Evolutionary conservation across 1,140 invertebrate species (phyloP).

Genomic region (Ganaspis sp.): DNA sequence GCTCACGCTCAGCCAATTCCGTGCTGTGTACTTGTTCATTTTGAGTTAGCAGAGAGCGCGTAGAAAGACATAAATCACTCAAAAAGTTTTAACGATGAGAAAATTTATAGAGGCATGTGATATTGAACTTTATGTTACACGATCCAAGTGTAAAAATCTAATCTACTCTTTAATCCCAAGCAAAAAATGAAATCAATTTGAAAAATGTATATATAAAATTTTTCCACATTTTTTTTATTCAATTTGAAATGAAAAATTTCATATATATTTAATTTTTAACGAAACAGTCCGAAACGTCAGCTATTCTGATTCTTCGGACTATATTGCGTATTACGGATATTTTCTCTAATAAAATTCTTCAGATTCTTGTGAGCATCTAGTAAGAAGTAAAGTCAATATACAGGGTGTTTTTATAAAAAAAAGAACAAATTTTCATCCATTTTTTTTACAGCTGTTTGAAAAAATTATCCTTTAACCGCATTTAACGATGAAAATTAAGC

Average conservation of each 20-base stretch:
- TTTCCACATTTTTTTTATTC: no score
- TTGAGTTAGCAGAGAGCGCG: background rate
- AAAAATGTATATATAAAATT: no score
- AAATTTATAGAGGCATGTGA: conserved; percentile 19
- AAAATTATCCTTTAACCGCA: no score
- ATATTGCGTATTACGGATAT: conserved; percentile 7
- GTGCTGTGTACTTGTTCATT: background rate
- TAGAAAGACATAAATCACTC: background rate
- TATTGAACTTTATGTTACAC: conserved; percentile 8
- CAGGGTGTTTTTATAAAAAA: background rate
- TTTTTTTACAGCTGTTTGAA: background rate
- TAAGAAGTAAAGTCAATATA: background rate
- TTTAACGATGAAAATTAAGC: no score
- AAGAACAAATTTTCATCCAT: background rate
- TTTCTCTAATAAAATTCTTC: conserved; percentile 25
- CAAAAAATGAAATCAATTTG: background rate
- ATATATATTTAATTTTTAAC: background rate
- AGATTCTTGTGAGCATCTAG: background rate
- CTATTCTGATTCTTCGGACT: conserved; percentile 2
- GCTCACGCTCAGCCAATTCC: background rate
- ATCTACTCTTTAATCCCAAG: background rate
- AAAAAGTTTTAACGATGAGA: background rate
- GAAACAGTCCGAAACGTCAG: background rate
- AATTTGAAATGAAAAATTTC: no score
- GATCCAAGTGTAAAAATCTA: background rate